Evolutionary conservation across 2,888 invertebrate genomes (phyloP), one percentile per base, ranked within the genome.

Genomic region (Crioceris asparagi): DNA sequence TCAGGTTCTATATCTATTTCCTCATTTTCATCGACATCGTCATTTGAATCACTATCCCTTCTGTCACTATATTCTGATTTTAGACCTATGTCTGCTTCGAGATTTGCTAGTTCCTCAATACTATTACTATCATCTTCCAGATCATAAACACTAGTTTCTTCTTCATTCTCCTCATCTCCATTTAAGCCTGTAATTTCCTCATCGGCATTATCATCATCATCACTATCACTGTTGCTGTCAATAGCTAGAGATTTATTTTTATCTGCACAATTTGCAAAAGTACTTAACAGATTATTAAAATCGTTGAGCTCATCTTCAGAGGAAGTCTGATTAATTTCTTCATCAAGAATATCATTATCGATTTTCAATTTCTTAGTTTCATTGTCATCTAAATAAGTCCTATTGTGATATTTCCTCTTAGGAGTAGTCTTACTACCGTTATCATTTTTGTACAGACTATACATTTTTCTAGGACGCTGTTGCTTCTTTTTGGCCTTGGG

Each of bases 321-420:
- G 23, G 47, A 44, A 23, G 23, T 36, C 18, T 32, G 18, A 21
- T 14, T 17, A 7, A 26, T 16, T 36, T 36, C 35, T 36, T 38
- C 30, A 38, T 38, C 31, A 6, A 14, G 12, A 11, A 16, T n/a
- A 8, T 32, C 14, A 29, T 21, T 27, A 27, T 39, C 30, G 23
- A 45, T 41, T 38, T 43, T 50, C 37, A 17, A 29, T 49, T 38
- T 47, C 35, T 30, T 53, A 45, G 19, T 48, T 35, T 76, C 63
- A 37, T 72, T 71, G 41, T 72, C 72, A n/a, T 72, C 70, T 15
- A 66, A 64, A 38, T 67, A 69, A 1, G 26, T 4, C 4, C 32
- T 26, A 23, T 34, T 35, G 38, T 51, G 51, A 29, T 51, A 44
- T 42, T 54, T 53, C 18, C 38, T 31, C 14, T 19, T 32, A 25